Conservation (phyloP, 2,797 vertebrate genomes). For the Eulemur mongoz region DNA sequence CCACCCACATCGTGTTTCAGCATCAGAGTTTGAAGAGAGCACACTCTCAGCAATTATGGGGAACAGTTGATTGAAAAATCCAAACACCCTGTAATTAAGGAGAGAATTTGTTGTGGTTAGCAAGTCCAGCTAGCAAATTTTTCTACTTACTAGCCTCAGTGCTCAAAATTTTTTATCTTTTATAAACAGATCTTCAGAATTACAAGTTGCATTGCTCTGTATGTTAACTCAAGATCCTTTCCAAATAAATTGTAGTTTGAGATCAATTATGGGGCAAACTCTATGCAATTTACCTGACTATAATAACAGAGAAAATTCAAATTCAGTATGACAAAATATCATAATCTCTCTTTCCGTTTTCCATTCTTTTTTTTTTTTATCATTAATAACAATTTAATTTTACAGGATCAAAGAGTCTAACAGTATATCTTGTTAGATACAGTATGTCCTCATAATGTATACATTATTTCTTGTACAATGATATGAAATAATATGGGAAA, state of each 20-base stretch:
- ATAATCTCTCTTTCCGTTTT: neutral
- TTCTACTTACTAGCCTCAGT: neutral
- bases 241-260: neutral
- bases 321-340: neutral
- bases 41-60: neutral
- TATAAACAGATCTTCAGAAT: slow-evolving; percentile 10
- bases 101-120: neutral
- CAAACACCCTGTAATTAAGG: neutral
- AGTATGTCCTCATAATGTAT: too few species aligned
- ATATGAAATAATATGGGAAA: too few species aligned
- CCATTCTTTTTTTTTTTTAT: too few species aligned
- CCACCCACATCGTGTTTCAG: neutral
- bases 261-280: neutral
- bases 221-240: neutral
- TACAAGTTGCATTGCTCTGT: neutral
- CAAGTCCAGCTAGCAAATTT: neutral
- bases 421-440: too few species aligned
- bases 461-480: too few species aligned
- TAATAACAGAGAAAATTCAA: neutral
- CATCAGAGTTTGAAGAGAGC: neutral
- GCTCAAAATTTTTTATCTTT: neutral
- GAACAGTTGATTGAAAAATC: neutral
- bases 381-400: too few species aligned
- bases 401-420: too few species aligned
- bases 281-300: neutral